Evolutionary conservation across 2,888 invertebrate genomes (phyloP).

Genomic region (Noctua pronuba): DNA sequence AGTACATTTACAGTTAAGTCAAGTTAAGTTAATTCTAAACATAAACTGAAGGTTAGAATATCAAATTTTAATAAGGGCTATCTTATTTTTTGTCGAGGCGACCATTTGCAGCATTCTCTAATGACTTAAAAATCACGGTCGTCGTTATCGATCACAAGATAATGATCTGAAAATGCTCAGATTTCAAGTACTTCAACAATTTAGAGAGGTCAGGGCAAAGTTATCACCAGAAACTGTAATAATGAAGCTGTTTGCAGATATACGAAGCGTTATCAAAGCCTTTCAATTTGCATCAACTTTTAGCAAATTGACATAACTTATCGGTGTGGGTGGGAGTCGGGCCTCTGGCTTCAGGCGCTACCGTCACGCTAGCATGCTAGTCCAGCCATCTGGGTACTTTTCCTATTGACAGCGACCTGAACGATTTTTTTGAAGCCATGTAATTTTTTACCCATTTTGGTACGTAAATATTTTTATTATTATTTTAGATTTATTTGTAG

Average conservation of each 20-base stretch:
- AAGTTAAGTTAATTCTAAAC: no score
- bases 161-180: slow-evolving; percentile 32
- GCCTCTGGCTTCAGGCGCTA: neutral
- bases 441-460: neutral
- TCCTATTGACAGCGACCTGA: neutral
- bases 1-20: neutral
- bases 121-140: slow-evolving; percentile 16
- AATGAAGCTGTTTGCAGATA: neutral
- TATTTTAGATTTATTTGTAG: neutral
- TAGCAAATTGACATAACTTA: neutral
- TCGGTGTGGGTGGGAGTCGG: neutral
- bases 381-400: neutral
- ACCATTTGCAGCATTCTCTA: slow-evolving; percentile 22
- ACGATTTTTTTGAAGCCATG: neutral
- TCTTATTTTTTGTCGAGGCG: slow-evolving; percentile 14
- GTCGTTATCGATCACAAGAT: slow-evolving; percentile 28
- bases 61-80: slow-evolving; percentile 23
- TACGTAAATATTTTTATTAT: neutral
- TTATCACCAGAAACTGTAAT: neutral
- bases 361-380: no score
- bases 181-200: slow-evolving; percentile 17
- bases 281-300: neutral
- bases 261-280: neutral
- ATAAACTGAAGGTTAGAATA: no score
- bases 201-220: neutral